Base-by-base conservation (phyloP, 2,888 invertebrate species). In the Eretmocerus hayati region DNA sequence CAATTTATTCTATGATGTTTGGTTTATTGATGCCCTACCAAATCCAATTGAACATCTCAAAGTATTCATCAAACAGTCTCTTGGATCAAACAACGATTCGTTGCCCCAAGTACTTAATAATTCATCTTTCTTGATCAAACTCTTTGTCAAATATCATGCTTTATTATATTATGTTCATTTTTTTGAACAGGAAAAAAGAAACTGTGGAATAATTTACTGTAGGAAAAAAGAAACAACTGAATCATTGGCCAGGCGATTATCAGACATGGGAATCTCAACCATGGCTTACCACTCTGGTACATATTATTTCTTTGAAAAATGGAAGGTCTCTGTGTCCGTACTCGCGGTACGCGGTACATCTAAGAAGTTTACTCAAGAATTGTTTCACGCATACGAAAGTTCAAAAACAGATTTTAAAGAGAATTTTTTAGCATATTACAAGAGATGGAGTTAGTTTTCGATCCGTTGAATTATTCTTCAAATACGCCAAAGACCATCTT, bases 1-100 rank as follows among this genome's bases (percentile, higher is more conserved):
- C 54, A 99, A 99, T 77, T 77, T 99, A 22, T 95, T 80, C 74
- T 99, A 99, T 72, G 97, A 99, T 73, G 87, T 99, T 2, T 79
- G 84, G 43, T 93, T 87, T 73, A 86, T 89, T 67, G 94, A 96
- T 65, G 77, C 82, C 22, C 76, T 94, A 52, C 79, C 85, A 50
- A 84, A 93, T 72, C 87, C 90, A 49, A 84, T 83, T 64, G 78
- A 81, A 32, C 89, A 96, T 72, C 74, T 97, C 51, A 81, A 81
- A 48, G 76, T 80, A 13, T 93, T 89, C 72, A 80, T 90, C 44
- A 69, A 74, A 38, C 77, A 81, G 56, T 79, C 84, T 60, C 74
- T 91, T 40, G 80, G 80, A 39, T 73, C 77, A 31, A 75, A 80
- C 54, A 76, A 81, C 39, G 74, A 57, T 18, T 43, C 46, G 16